Evolutionary conservation across 2,797 vertebrate genomes (phyloP).

Genomic region (Gymnothorax javanicus): DNA sequence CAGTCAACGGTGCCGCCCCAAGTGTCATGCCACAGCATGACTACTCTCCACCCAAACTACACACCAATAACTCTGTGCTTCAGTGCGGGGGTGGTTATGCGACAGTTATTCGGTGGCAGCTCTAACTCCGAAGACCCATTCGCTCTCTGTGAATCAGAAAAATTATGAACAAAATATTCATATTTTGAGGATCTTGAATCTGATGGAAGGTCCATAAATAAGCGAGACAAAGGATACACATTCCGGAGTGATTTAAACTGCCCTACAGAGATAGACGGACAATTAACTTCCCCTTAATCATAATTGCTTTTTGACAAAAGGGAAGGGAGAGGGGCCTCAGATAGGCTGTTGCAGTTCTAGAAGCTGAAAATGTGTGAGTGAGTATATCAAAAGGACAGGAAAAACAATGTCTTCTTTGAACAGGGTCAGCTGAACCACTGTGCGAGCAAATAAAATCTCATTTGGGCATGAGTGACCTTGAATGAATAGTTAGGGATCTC

Average conservation of each 20-base stretch:
- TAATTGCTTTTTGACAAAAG: constrained; percentile 78
- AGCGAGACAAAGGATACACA: not conserved
- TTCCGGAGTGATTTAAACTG: not conserved
- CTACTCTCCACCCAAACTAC: not conserved
- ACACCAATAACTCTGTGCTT: not conserved
- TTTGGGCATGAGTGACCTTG: constrained; percentile 45
- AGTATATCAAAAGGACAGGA: constrained; percentile 69
- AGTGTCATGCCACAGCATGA: not conserved
- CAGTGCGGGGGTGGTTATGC: not conserved
- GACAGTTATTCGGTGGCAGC: not conserved
- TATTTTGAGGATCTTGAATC: not conserved
- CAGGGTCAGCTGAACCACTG: constrained; percentile 49
- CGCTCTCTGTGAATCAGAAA: not conserved
- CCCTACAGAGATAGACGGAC: not conserved
- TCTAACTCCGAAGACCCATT: not conserved
- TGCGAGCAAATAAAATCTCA: constrained; percentile 27
- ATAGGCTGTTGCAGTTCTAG: constrained; percentile 68
- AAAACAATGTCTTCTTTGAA: constrained; percentile 56
- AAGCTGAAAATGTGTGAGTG: constrained; percentile 63
- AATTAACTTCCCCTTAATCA: constrained; percentile 63
- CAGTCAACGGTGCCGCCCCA: constrained; percentile 65
- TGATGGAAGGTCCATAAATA: not conserved
- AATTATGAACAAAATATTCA: not conserved
- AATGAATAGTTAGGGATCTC: constrained; percentile 35
- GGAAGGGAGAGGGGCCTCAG: constrained; percentile 66